Percentiles rank a stretch among this genome's conserved stretches.
These are phyloP conservation scores for Leptinotarsa rubiginosa DNA, from an alignment of 2,888 invertebrate species.

Conservation along the genomic window DNA sequence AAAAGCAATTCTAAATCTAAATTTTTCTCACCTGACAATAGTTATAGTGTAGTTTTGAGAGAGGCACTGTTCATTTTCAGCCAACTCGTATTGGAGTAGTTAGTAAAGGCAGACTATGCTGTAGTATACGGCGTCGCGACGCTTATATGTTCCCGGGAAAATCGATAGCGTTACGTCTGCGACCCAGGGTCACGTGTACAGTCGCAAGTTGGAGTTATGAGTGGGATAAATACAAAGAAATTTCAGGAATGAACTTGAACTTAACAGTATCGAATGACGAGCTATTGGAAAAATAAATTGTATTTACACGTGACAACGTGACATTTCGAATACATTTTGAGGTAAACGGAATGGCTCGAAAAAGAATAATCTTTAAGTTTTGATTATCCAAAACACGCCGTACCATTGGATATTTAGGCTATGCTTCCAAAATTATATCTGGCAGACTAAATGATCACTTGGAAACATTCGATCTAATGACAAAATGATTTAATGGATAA, in stretches of 20 bases:
- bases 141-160: constrained; percentile 43
- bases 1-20: too few relatives aligned
- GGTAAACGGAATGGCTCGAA: too few relatives aligned
- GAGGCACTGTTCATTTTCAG: constrained; percentile 26
- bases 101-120: constrained; percentile 38
- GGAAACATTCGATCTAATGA: too few relatives aligned
- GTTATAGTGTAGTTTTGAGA: constrained; percentile 24
- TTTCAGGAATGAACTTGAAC: constrained; percentile 16
- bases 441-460: too few relatives aligned
- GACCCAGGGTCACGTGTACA: constrained; percentile 42
- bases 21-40: constrained; percentile 33
- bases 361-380: too few relatives aligned
- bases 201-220: constrained; percentile 25
- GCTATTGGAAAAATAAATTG: not conserved
- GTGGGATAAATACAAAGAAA: constrained; percentile 1
- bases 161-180: constrained; percentile 50
- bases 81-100: not conserved
- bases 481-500: too few relatives aligned
- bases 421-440: too few relatives aligned
- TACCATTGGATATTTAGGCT: too few relatives aligned
- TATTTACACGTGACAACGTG: not conserved
- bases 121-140: constrained; percentile 42
- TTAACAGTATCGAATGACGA: not conserved
- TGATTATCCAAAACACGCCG: too few relatives aligned
- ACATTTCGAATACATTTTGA: too few relatives aligned